Evolutionary conservation across 1,140 invertebrate genomes (phyloP).

Genomic region (Pseudomyrmex cubaensis): DNA sequence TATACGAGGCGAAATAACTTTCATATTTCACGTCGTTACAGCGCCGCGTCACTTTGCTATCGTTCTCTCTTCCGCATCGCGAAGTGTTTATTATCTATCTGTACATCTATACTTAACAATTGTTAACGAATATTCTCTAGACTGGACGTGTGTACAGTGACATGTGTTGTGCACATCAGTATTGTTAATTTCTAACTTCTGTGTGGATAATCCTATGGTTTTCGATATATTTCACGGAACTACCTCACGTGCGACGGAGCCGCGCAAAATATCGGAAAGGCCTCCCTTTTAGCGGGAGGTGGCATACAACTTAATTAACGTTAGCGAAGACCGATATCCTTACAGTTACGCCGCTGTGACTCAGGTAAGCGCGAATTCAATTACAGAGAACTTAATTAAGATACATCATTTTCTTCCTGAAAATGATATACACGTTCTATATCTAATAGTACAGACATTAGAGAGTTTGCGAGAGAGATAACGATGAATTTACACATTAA

Average conservation of each 20-base stretch:
- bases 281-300: constrained; percentile 3
- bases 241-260: not conserved
- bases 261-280: not conserved
- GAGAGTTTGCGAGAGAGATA: too few species aligned
- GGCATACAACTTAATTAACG: constrained; percentile 21
- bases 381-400: too few species aligned
- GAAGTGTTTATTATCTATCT: not conserved
- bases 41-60: not conserved
- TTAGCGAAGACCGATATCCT: constrained; percentile 34
- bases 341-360: not conserved
- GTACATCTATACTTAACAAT: constrained; percentile 21
- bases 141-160: constrained; percentile 77
- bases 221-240: constrained; percentile 5
- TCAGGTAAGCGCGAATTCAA: constrained; percentile 14
- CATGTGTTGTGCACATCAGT: constrained; percentile 71
- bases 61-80: not conserved
- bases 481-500: too few species aligned
- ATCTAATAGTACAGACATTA: too few species aligned
- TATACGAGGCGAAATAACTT: not conserved
- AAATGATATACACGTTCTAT: too few species aligned
- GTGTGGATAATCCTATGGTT: constrained; percentile 9
- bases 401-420: too few species aligned
- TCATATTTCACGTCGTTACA: constrained; percentile 5
- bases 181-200: constrained; percentile 69
- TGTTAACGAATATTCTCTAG: constrained; percentile 53